phyloP scores from a whole-genome alignment of 2,797 vertebrate species.

The Cossypha caffra region DNA sequence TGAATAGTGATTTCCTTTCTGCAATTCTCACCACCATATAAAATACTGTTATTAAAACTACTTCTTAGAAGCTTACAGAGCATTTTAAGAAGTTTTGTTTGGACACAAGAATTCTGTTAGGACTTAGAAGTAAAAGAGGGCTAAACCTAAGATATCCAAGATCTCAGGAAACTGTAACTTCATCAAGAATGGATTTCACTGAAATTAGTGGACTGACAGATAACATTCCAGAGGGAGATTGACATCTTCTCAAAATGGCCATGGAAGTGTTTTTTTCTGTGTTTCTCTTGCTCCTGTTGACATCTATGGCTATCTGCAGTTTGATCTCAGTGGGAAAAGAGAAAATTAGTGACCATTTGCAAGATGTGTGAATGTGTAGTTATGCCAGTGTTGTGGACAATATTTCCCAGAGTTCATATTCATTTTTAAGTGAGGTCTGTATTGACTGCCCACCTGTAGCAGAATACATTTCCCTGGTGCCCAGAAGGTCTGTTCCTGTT shows the following conservation, averaged over 20 bases:
- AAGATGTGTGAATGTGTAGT: background rate
- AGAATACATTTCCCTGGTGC: background rate
- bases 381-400: background rate
- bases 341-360: background rate
- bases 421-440: background rate
- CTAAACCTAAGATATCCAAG: background rate
- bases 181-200: background rate
- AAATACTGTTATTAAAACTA: background rate
- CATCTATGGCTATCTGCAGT: background rate
- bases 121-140: background rate
- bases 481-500: background rate
- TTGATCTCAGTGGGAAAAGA: background rate
- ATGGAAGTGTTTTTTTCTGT: background rate
- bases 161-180: background rate
- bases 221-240: background rate
- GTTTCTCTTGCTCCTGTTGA: background rate
- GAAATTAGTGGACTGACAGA: background rate
- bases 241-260: background rate
- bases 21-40: background rate
- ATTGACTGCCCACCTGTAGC: background rate
- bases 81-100: background rate
- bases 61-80: background rate
- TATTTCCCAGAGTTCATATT: background rate
- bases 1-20: background rate
- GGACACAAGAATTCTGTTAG: background rate